Base-by-base conservation (phyloP, 1,140 invertebrate species). In the Drosophila sp. region DNA sequence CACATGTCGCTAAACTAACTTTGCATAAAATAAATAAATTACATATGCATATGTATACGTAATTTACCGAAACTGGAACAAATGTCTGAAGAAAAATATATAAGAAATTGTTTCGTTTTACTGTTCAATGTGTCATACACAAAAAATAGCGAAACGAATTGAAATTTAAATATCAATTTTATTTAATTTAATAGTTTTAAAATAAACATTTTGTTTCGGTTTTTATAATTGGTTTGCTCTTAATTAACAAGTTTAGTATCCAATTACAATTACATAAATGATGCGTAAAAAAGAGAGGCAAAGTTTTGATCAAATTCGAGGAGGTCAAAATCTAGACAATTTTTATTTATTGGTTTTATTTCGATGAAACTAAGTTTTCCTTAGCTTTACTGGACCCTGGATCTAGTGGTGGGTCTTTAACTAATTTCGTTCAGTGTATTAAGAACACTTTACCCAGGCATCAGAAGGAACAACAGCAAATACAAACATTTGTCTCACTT, bases 401-500 rank as follows among this genome's bases (percentile, higher is more conserved):
- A 17, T 17, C 0, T 17, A 17, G 17, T 17, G 17, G 17, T 17
- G 17, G 17, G 17, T 17, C 17, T 17, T 0, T 0, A 17, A 17
- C 3, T 2, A 50, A 50, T 50, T 50, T 10, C 5, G 25, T 23
- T 50, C 6, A 50, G 44, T 50, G 44, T 5, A 50, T 10, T 25
- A 2, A 47, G 44, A 47, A 47, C 23, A 47, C 44, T 47, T 50
- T 50, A 25, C 44, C 10, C 1, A 6, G 23, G 25, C 44, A 50
- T 50, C 44, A 50, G 44, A 50, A 50, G 44, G 44, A 50, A 50
- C 23, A 50, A 27, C n/a, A 50, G 23, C 44, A 50, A 50, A 50
- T 50, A 27, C 44, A 50, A 50, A 50, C 44, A 50, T 50, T 50
- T 50, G 44, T 27, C 44, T 50, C 44, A 23, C 44, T 50, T 50